A percentile compares a stretch with the other conserved stretches of the same genome.
Conservation (phyloP, 2,113 vertebrate genomes). For the Ariopsis seemanni region DNA sequence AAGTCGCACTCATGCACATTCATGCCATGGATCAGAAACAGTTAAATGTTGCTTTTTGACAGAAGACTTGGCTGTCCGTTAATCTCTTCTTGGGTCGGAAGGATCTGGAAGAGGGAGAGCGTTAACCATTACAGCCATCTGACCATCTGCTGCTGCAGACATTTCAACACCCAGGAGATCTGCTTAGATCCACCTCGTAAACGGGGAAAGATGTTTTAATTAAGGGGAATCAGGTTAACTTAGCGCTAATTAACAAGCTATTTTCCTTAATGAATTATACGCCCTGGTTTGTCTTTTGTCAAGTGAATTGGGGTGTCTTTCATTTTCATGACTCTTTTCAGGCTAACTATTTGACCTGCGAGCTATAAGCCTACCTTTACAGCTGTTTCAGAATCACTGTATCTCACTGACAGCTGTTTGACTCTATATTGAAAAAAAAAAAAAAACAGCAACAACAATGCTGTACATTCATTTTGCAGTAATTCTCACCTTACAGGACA, state of each 20-base stretch:
- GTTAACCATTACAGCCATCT: conserved; percentile 67
- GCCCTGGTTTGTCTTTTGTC: conserved; percentile 85
- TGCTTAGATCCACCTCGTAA: conserved; percentile 93
- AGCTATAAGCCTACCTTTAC: not conserved
- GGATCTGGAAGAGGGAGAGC: conserved; percentile 20
- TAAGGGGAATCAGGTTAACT: conserved; percentile 92
- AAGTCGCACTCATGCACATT: not conserved
- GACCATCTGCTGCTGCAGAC: conserved; percentile 96
- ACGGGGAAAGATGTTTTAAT: conserved; percentile 93
- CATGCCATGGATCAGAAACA: conserved; percentile 63
- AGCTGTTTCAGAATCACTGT: conserved; percentile 11
- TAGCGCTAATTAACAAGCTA: conserved; percentile 88
- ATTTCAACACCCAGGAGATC: conserved; percentile 91
- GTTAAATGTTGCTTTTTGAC: conserved; percentile 83
- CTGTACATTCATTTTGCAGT: conserved; percentile 6
- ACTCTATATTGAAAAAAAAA: not conserved
- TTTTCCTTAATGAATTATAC: conserved; percentile 89
- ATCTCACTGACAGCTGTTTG: not conserved
- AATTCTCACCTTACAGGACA: not conserved
- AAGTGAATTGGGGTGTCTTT: conserved; percentile 85
- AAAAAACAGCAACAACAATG: not conserved
- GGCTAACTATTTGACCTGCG: not conserved
- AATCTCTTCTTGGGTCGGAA: conserved; percentile 84
- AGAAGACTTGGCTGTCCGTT: conserved; percentile 75
- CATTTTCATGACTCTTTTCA: conserved; percentile 73